Percentiles rank a stretch among this genome's conserved stretches.
Evolutionary conservation across 2,113 vertebrate species (phyloP).

Genomic region (Pygoscelis adeliae): DNA sequence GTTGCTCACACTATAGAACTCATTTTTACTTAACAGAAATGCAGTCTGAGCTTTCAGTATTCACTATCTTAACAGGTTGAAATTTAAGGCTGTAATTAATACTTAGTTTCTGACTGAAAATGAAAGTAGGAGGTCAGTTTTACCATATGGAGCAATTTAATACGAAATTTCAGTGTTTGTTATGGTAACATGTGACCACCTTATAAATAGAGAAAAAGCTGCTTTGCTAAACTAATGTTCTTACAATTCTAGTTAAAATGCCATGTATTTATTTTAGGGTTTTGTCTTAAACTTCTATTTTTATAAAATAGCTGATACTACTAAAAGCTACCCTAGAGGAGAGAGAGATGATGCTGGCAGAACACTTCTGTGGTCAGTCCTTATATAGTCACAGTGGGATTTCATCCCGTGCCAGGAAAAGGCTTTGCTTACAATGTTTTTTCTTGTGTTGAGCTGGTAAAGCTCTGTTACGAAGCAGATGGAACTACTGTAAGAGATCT

Average conservation of each 20-base stretch:
- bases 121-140: background rate
- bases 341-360: background rate
- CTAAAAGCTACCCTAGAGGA: background rate
- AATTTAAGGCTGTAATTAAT: background rate
- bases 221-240: background rate
- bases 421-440: background rate
- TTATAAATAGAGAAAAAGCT: background rate
- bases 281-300: background rate
- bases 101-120: background rate
- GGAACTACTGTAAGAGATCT: background rate
- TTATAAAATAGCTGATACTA: background rate
- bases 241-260: background rate
- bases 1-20: background rate
- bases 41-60: background rate
- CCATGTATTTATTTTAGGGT: background rate
- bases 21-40: background rate
- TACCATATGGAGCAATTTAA: background rate
- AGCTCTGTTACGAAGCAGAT: background rate
- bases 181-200: background rate
- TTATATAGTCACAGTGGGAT: background rate
- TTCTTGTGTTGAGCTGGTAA: background rate
- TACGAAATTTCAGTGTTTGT: background rate
- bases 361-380: background rate
- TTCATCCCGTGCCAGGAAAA: background rate
- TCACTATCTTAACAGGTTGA: background rate